Evolutionary conservation across 2,113 vertebrate genomes (phyloP).

Genomic region (Tamias sibiricus): DNA sequence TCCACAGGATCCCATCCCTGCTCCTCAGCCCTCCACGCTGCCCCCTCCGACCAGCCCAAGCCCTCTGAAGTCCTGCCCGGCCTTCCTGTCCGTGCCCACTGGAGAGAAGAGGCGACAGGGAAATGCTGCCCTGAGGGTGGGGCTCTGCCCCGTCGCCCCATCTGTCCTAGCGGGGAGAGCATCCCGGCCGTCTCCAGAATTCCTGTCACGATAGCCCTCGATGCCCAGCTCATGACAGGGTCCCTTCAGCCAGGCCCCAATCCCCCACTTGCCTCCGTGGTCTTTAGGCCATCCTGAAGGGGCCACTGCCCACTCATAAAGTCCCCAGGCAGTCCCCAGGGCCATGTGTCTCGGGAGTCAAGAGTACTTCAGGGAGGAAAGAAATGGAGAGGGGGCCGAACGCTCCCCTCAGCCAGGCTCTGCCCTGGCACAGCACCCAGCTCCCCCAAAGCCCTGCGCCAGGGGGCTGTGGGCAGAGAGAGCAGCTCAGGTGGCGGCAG

Average conservation of each 20-base stretch:
- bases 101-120: background rate
- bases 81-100: background rate
- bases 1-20: background rate
- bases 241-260: background rate
- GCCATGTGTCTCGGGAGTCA: background rate
- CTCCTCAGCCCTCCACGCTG: background rate
- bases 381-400: rapidly evolving
- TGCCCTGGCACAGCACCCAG: rapidly evolving
- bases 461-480: background rate
- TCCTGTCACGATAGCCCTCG: background rate
- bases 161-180: too few relatives aligned
- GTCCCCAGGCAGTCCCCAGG: background rate
- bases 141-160: background rate
- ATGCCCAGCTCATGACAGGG: background rate
- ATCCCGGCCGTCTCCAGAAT: background rate
- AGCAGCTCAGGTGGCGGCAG: background rate
- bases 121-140: too few relatives aligned
- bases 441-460: background rate
- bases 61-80: background rate
- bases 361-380: background rate
- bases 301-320: background rate
- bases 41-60: background rate
- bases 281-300: background rate
- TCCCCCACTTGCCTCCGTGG: background rate
- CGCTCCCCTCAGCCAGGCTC: background rate